Conservation (phyloP, 92 coral and sea anemone genomes). For the Galaxea fascicularis region DNA sequence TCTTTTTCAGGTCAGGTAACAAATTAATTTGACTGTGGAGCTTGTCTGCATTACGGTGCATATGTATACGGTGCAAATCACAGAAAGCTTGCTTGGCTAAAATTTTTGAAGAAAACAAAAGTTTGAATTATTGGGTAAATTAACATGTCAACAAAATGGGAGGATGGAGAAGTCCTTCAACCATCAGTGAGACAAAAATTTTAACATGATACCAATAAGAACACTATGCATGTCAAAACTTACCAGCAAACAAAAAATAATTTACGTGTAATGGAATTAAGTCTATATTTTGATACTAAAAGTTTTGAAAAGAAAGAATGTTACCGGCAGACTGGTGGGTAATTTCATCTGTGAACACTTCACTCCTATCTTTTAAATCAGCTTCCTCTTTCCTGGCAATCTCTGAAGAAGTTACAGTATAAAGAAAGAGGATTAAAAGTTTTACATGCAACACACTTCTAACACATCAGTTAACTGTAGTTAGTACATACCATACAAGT, state of each 20-base stretch:
- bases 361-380: background rate
- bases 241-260: no score
- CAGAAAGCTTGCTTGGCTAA: background rate
- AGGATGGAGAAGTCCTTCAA: background rate
- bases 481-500: no score
- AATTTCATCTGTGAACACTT: background rate
- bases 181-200: no score
- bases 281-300: no score
- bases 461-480: no score
- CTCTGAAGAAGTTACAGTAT: background rate
- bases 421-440: background rate
- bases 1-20: background rate
- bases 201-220: no score
- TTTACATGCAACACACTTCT: no score
- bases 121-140: background rate
- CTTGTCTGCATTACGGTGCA: conserved; percentile 1
- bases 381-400: background rate
- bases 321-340: conserved; percentile 8
- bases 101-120: background rate
- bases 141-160: background rate
- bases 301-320: background rate
- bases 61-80: conserved; percentile 5
- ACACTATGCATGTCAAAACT: no score
- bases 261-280: no score
- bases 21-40: background rate